Conservation (phyloP, 2,113 vertebrate species). For the Corvus hawaiiensis region DNA sequence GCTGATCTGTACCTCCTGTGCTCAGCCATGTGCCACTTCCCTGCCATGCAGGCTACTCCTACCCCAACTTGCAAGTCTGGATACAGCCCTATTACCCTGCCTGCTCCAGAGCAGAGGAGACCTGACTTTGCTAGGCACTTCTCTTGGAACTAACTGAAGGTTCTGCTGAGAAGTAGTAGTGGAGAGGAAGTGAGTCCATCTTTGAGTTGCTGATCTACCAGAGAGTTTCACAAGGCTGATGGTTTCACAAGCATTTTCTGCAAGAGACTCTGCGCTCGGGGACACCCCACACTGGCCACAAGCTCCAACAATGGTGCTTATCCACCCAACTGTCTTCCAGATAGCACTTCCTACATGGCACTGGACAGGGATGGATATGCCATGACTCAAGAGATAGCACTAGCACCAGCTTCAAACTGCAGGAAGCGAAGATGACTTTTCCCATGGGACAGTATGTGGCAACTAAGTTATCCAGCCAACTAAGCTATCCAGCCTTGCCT, state of each 20-base stretch:
- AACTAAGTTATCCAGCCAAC: neutral
- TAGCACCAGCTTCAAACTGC: neutral
- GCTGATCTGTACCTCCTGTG: neutral
- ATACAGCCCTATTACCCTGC: neutral
- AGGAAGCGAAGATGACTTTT: neutral
- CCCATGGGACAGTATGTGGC: neutral
- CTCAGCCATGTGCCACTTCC: neutral
- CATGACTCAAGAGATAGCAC: neutral
- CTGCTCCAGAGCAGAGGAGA: neutral
- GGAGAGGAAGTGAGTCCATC: neutral
- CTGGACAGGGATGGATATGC: neutral
- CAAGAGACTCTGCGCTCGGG: no score
- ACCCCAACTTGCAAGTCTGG: neutral
- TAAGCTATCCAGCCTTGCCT: neutral
- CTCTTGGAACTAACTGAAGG: neutral
- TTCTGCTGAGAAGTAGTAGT: neutral
- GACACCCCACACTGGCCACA: neutral
- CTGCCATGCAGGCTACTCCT: neutral
- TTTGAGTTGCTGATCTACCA: neutral
- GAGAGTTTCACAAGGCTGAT: neutral
- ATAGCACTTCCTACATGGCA: neutral
- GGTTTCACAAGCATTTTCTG: neutral
- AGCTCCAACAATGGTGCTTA: neutral
- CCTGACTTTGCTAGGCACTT: neutral
- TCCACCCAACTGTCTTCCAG: neutral